Conservation (phyloP, 2,888 invertebrate genomes). For the Melieria omissa region DNA sequence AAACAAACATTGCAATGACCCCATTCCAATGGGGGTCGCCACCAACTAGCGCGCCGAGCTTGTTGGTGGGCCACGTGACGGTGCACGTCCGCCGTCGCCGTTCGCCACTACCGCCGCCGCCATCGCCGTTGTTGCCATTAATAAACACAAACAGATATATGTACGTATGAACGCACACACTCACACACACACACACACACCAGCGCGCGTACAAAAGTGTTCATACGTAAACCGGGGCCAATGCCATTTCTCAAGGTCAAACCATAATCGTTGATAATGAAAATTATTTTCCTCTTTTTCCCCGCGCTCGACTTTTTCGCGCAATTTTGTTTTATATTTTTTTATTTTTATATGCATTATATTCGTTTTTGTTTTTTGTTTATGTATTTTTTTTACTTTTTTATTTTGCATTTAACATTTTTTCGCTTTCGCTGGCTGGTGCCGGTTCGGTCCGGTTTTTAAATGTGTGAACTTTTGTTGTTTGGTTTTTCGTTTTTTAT, state of each 20-base stretch:
- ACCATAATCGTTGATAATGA: slow-evolving; percentile 64
- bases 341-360: slow-evolving; percentile 34
- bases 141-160: slow-evolving; percentile 16
- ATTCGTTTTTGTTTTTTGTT: slow-evolving; percentile 23
- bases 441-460: slow-evolving; percentile 19
- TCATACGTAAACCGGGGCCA: slow-evolving; percentile 36
- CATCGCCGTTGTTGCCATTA: slow-evolving; percentile 19
- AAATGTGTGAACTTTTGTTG: slow-evolving; percentile 8
- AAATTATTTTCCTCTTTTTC: slow-evolving; percentile 40
- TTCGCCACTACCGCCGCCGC: background rate
- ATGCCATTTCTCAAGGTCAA: slow-evolving; percentile 61
- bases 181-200: slow-evolving; percentile 6
- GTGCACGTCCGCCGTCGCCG: background rate
- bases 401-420: slow-evolving; percentile 27
- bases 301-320: slow-evolving; percentile 19
- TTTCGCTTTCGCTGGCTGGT: slow-evolving; percentile 13
- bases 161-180: background rate
- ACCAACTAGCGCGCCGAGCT: background rate
- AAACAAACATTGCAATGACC: slow-evolving; percentile 35
- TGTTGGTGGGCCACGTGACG: background rate
- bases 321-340: slow-evolving; percentile 29
- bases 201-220: background rate
- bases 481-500: slow-evolving; percentile 20
- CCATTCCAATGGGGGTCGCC: slow-evolving; percentile 15
- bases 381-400: slow-evolving; percentile 20